Percentiles rank a stretch among this genome's conserved stretches.
Evolutionary conservation across 2,797 vertebrate genomes (phyloP).

Genomic region (Thalassophryne amazonica): DNA sequence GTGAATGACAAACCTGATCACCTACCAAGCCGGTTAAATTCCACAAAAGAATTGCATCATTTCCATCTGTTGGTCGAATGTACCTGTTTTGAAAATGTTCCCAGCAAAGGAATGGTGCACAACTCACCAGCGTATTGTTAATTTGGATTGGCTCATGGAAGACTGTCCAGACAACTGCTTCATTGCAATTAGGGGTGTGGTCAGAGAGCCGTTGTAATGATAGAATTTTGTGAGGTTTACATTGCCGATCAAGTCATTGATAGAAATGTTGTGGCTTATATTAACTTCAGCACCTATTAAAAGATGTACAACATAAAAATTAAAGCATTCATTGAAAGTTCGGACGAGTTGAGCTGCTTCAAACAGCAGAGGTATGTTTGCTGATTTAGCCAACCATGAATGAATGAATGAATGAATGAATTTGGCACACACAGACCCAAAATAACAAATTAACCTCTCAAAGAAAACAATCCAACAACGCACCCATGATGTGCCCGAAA

Average conservation of each 20-base stretch:
- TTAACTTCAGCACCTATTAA: not conserved
- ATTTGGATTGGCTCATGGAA: conserved; percentile 66
- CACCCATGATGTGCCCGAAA: too few relatives aligned
- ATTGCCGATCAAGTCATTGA: conserved; percentile 54
- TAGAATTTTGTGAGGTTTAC: conserved; percentile 64
- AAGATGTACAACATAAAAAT: not conserved
- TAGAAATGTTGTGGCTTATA: conserved; percentile 32
- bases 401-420: too few relatives aligned
- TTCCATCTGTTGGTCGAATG: too few relatives aligned
- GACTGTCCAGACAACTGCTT: conserved; percentile 68
- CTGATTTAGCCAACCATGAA: too few relatives aligned
- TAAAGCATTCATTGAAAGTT: not conserved
- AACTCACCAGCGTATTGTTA: conserved; percentile 52
- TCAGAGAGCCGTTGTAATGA: conserved; percentile 70
- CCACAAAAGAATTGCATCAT: too few relatives aligned
- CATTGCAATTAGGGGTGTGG: conserved; percentile 60
- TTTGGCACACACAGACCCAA: too few relatives aligned
- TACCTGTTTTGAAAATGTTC: too few relatives aligned
- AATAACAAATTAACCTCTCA: too few relatives aligned
- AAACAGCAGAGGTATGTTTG: too few relatives aligned
- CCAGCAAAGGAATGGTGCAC: not conserved
- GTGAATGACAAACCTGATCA: too few relatives aligned
- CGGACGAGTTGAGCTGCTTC: not conserved
- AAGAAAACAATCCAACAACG: too few relatives aligned
- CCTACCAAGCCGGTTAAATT: too few relatives aligned